Evolutionary conservation across 2,888 invertebrate species (phyloP).

Genomic region (Luffia ferchaultella): DNA sequence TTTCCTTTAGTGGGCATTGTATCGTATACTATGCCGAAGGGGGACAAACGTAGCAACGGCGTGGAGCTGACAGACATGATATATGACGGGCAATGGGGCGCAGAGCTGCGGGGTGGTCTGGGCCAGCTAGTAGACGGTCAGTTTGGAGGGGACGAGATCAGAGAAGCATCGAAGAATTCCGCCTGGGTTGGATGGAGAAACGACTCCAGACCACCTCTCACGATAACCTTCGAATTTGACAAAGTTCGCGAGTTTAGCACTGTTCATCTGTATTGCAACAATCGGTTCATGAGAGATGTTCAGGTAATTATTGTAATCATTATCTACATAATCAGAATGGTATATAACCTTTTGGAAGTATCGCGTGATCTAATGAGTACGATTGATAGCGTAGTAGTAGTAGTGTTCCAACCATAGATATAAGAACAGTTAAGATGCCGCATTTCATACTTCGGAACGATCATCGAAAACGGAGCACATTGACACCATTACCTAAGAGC

Average conservation of each 20-base stretch:
- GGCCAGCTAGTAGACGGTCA: slow-evolving; percentile 88
- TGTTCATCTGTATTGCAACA: slow-evolving; percentile 84
- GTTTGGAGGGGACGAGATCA: slow-evolving; percentile 72
- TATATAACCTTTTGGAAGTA: too few relatives aligned
- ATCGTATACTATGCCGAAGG: slow-evolving; percentile 89
- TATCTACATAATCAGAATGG: background rate
- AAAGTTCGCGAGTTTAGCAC: slow-evolving; percentile 85
- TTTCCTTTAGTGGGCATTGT: slow-evolving; percentile 80
- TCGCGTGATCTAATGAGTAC: too few relatives aligned
- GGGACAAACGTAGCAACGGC: slow-evolving; percentile 80
- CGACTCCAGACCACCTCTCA: slow-evolving; percentile 71
- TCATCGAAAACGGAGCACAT: too few relatives aligned
- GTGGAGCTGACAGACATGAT: slow-evolving; percentile 85
- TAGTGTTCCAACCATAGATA: too few relatives aligned
- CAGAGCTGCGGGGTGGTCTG: slow-evolving; percentile 77
- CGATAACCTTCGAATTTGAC: slow-evolving; percentile 84
- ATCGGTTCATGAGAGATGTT: slow-evolving; percentile 85
- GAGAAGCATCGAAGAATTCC: slow-evolving; percentile 66
- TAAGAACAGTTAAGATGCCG: too few relatives aligned
- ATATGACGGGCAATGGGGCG: slow-evolving; percentile 87
- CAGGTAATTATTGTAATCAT: slow-evolving; percentile 59
- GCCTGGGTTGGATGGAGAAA: slow-evolving; percentile 95
- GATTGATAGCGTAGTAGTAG: too few relatives aligned
- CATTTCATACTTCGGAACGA: too few relatives aligned
- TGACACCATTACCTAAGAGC: too few relatives aligned